phyloP scores from a whole-genome alignment of 2,888 invertebrate species.

The Uloborus plumipes region DNA sequence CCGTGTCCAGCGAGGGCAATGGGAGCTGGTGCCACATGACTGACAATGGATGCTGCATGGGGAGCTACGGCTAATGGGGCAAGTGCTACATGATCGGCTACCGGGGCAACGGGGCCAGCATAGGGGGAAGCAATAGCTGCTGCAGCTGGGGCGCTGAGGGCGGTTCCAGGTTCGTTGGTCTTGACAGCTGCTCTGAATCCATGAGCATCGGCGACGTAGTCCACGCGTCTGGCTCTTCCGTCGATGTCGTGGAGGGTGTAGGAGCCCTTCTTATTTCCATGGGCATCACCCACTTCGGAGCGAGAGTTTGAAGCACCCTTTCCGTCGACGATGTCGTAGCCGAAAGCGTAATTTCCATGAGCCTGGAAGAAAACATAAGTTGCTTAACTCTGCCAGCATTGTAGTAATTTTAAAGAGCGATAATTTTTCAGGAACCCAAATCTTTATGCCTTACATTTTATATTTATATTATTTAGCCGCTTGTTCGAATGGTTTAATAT shows the following conservation, averaged over 20 bases:
- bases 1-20: background rate
- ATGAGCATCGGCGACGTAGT: slow-evolving; percentile 1
- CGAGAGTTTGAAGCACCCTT: background rate
- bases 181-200: slow-evolving; percentile 8
- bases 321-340: slow-evolving; percentile 1
- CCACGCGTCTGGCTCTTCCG: background rate
- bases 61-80: background rate
- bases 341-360: slow-evolving; percentile 5
- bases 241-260: background rate
- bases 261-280: slow-evolving; percentile 2
- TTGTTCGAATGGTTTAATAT: no score
- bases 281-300: background rate
- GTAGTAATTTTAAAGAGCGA: no score
- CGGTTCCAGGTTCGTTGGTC: slow-evolving; percentile 8
- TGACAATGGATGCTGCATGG: background rate
- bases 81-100: background rate
- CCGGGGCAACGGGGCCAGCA: background rate
- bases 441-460: no score
- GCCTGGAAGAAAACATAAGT: background rate
- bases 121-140: background rate
- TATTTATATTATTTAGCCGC: no score
- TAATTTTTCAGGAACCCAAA: no score
- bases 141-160: background rate
- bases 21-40: slow-evolving; percentile 3
- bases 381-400: no score